phyloP scores from a whole-genome alignment of 2,888 invertebrate genomes.

The Itoplectis maculator region DNA sequence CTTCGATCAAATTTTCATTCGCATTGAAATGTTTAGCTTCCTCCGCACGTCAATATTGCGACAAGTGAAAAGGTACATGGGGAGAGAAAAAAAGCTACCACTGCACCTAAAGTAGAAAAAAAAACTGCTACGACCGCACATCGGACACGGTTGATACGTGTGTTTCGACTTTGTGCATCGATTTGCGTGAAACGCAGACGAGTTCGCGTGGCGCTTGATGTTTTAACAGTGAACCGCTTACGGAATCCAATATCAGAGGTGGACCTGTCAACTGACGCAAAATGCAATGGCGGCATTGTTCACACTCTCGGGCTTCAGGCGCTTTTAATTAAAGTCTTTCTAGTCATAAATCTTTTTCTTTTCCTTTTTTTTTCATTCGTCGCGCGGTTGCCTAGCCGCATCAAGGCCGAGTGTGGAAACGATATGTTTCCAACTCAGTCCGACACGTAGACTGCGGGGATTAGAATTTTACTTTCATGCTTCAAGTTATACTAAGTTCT shows the following conservation, averaged over 20 bases:
- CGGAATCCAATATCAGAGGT: constrained; percentile 60
- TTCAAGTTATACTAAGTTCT: background rate
- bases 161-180: constrained; percentile 66
- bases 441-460: constrained; percentile 1
- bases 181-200: constrained; percentile 45
- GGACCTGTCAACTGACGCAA: constrained; percentile 74
- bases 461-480: constrained; percentile 11
- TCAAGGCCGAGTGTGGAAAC: constrained; percentile 10
- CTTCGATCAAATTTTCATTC: background rate
- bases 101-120: too few relatives aligned
- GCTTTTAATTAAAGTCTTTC: constrained; percentile 78
- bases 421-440: constrained; percentile 23
- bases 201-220: constrained; percentile 35
- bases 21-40: background rate
- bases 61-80: background rate
- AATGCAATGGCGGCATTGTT: constrained; percentile 77
- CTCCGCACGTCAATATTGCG: background rate
- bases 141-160: constrained; percentile 8
- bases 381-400: background rate
- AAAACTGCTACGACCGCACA: background rate
- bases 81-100: background rate
- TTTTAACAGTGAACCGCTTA: constrained; percentile 66
- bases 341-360: constrained; percentile 34
- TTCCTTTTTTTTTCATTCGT: constrained; percentile 35
- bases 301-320: constrained; percentile 67